A percentile compares a stretch with the other conserved stretches of the same genome.
Evolutionary conservation across 2,888 invertebrate species (phyloP).

Genomic region (Drosophila formosana): DNA sequence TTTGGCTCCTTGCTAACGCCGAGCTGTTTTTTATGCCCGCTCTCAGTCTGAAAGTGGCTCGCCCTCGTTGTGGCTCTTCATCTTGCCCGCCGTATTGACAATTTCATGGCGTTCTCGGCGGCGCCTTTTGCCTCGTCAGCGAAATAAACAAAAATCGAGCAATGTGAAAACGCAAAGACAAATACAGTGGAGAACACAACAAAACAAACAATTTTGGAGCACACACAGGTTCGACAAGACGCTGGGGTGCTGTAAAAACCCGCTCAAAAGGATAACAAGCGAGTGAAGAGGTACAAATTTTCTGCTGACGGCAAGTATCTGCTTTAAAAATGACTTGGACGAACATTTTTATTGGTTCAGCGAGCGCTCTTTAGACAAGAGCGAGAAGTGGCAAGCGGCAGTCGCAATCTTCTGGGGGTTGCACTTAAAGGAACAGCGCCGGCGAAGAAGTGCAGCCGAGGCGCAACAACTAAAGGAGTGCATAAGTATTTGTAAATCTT

Average conservation of each 20-base stretch:
- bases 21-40: conserved; percentile 47
- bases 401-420: conserved; percentile 56
- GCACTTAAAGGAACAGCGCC: conserved; percentile 71
- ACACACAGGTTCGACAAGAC: conserved; percentile 67
- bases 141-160: conserved; percentile 78
- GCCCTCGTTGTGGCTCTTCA: not conserved
- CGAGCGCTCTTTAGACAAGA: conserved; percentile 49
- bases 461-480: conserved; percentile 68
- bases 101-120: conserved; percentile 67
- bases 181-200: conserved; percentile 71
- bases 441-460: conserved; percentile 65
- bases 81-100: conserved; percentile 65
- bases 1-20: conserved; percentile 13
- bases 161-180: conserved; percentile 66
- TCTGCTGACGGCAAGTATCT: conserved; percentile 74
- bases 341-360: conserved; percentile 82
- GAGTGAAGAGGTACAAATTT: conserved; percentile 75
- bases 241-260: conserved; percentile 80
- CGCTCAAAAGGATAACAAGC: conserved; percentile 56
- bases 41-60: not conserved
- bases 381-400: conserved; percentile 13
- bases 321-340: conserved; percentile 72
- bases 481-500: conserved; percentile 78
- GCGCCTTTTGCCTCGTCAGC: conserved; percentile 78
- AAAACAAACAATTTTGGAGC: conserved; percentile 71